Conservation (phyloP, 2,797 vertebrate species). For the Mionectes olivaceus region DNA sequence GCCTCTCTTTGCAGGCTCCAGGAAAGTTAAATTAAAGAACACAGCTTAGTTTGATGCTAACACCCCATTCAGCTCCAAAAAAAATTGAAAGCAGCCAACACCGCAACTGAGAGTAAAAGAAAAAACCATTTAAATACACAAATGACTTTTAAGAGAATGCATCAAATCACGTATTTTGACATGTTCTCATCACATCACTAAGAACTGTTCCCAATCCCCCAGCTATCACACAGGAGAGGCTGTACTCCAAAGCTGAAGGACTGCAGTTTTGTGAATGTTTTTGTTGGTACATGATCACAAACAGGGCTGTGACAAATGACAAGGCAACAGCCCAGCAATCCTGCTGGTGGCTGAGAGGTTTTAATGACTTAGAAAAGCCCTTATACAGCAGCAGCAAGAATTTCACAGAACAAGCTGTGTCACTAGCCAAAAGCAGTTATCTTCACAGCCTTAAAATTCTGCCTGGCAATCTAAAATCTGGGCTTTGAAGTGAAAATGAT, state of each 20-base stretch:
- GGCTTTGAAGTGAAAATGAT: conserved; percentile 43
- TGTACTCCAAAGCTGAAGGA: not conserved
- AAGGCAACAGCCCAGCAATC: not conserved
- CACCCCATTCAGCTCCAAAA: not conserved
- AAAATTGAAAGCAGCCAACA: not conserved
- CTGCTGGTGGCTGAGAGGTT: not conserved
- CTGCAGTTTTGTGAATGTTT: not conserved
- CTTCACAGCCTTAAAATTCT: not conserved
- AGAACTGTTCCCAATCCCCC: not conserved
- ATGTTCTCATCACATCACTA: not conserved
- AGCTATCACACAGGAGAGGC: not conserved
- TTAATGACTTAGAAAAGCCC: not conserved
- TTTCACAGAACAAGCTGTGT: not conserved
- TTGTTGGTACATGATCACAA: not conserved
- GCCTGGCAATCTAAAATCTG: not conserved
- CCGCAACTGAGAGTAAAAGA: not conserved
- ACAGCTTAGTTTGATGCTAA: not conserved
- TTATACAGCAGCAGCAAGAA: not conserved
- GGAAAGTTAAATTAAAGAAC: not conserved
- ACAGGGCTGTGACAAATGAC: not conserved
- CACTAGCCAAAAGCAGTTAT: not conserved
- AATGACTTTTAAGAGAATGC: not conserved
- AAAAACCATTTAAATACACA: not conserved
- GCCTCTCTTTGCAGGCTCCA: not conserved
- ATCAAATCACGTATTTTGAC: not conserved